Base-by-base conservation (phyloP, 2,113 vertebrate genomes). In the Falcunculus frontatus region DNA sequence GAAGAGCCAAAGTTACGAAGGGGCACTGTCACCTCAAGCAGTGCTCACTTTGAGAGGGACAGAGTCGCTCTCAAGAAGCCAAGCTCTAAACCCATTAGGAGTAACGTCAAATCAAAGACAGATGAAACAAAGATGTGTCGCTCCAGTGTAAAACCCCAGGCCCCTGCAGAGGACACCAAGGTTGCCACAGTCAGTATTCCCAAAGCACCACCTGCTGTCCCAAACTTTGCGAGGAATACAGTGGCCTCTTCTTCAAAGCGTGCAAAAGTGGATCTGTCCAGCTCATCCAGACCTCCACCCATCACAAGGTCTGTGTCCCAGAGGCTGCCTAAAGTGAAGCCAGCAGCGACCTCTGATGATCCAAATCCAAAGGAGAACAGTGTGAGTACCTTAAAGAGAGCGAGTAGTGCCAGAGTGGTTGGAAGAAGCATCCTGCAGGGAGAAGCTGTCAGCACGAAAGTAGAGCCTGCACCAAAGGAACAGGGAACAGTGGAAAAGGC, bases 191-290 rank as follows among this genome's bases (percentile, higher is more conserved):
- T 96, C 41, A 84, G 25, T 6, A 16, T 21, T 69, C 82, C 97
- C 52, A 98, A 97, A 63, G 91, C 62, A 83, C 52, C 95, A 5
- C 86, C 97, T 2, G 25, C 91, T 3, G 27, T 98, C 68, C 99
- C 99, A 25, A 98, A 96, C 97, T 99, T 99, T 70, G 99, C 99
- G 2, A 98, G 99, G 33, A 99, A 98, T 96, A 99, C 99, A 0
- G 98, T 99, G n/a, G 98, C 99, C 49, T 99, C 98, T 17, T 98
- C 98, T 16, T 99, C 99, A 52, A 97, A 98, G 69, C 98, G 98
- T 87, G 95, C 97, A 73, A 99, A 97, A 87, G 98, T 98, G 14
- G 99, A 99, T 50, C 69, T 97, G 5, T 75, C 84, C 4, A 47
- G 94, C 5, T 90, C 79, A 0, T 96, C 98, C 16, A 97, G 84